Base-by-base conservation (phyloP, 2,113 vertebrate genomes). In the Pungitius pungitius region DNA sequence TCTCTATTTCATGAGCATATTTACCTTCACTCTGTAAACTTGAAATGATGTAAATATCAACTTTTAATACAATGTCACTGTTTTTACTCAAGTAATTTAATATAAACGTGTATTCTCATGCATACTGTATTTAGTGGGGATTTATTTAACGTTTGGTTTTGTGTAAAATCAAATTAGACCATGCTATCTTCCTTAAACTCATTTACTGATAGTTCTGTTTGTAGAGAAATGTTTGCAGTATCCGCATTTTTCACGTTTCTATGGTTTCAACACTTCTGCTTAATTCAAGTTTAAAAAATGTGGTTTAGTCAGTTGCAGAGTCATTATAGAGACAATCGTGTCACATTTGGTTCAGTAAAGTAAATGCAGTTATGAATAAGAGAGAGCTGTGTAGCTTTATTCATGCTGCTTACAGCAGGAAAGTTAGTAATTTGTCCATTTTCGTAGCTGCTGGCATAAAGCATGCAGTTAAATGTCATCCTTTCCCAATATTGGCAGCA, bases 211-310 rank as follows among this genome's bases (percentile, higher is more conserved):
- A 43, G 35, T 77, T 52, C 58, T 20, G 22, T 37, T 58, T 42
- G 13, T 0, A 8, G 17, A 42, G 11, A 62, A 39, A 59, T 37
- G 17, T 35, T 71, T 11, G 10, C n/a, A 17, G 1, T 30, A 30
- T 30, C 30, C 6, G 30, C 30, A 0, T 14, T 22, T 8, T 66
- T 63, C 30, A 30, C 6, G 37, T 81, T 83, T 81, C 69, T 62
- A 57, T 79, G 15, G 52, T n/a, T 52, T 52, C 40, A 64, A 0
- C 8, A 63, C 77, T 83, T 88, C 80, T 80, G 59, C 35, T 76
- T 81, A 73, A 73, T 76, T 30, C 65, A 26, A 27, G 2, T n/a
- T n/a, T n/a, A n/a, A n/a, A n/a, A n/a, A n/a, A n/a, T n/a, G 1
- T 26, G 4, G 12, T 42, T 27, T 4, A n/a, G 8, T 30, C 20